Conservation (phyloP, 2,113 vertebrate genomes). For the Lasiurus cinereus region DNA sequence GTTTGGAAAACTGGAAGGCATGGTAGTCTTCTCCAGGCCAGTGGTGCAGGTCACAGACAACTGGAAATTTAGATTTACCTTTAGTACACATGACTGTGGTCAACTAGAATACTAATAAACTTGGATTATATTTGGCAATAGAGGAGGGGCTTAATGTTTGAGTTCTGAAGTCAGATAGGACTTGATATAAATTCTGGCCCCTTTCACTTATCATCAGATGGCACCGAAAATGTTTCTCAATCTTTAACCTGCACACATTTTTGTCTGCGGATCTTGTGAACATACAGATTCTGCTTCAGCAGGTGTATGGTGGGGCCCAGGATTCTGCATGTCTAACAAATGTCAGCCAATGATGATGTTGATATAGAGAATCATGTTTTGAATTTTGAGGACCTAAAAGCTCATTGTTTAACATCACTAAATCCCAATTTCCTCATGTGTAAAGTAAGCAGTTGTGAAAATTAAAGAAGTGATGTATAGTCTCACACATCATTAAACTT, state of each 20-base stretch:
- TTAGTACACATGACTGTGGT: background rate
- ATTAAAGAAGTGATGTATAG: background rate
- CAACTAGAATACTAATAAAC: background rate
- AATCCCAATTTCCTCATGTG: background rate
- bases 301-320: background rate
- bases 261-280: background rate
- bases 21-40: background rate
- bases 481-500: background rate
- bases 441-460: background rate
- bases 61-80: background rate
- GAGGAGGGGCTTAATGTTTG: background rate
- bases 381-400: background rate
- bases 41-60: background rate
- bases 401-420: background rate
- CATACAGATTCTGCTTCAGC: background rate
- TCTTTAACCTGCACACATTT: background rate
- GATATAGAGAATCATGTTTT: background rate
- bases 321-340: background rate
- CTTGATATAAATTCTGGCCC: background rate
- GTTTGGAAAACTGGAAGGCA: background rate
- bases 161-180: background rate
- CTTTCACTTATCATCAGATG: background rate
- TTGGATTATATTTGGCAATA: background rate
- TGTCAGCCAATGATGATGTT: background rate
- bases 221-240: background rate